Conservation (phyloP, 2,113 vertebrate species). For the Thunnus maccoyii region DNA sequence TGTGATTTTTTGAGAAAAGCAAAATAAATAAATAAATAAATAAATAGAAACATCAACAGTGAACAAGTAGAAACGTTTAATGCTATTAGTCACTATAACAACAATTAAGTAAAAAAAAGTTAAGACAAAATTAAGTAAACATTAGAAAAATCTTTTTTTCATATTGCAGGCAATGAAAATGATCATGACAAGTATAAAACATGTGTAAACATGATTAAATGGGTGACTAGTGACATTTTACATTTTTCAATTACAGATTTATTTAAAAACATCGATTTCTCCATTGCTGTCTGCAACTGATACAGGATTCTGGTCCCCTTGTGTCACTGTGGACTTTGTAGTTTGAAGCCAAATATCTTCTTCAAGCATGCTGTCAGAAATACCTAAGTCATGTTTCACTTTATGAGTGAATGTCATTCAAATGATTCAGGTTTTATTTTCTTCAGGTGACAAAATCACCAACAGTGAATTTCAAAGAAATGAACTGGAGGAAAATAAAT, state of each 20-base stretch:
- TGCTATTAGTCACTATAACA: too few species aligned
- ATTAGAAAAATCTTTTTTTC: too few species aligned
- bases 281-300: not conserved
- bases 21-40: too few species aligned
- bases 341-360: not conserved
- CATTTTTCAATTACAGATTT: not conserved
- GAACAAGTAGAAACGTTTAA: too few species aligned
- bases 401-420: not conserved
- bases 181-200: too few species aligned
- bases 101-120: too few species aligned
- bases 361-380: not conserved
- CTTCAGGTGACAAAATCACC: not conserved
- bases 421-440: not conserved
- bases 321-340: not conserved
- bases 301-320: not conserved
- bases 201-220: too few species aligned
- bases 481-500: not conserved
- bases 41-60: too few species aligned
- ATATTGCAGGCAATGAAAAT: too few species aligned
- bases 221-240: too few species aligned
- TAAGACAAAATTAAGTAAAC: too few species aligned
- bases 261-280: slow-evolving; percentile 7
- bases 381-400: not conserved
- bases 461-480: not conserved
- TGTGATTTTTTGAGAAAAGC: too few species aligned